Base-by-base conservation (phyloP, 2,113 vertebrate genomes). In the Gavia stellata region DNA sequence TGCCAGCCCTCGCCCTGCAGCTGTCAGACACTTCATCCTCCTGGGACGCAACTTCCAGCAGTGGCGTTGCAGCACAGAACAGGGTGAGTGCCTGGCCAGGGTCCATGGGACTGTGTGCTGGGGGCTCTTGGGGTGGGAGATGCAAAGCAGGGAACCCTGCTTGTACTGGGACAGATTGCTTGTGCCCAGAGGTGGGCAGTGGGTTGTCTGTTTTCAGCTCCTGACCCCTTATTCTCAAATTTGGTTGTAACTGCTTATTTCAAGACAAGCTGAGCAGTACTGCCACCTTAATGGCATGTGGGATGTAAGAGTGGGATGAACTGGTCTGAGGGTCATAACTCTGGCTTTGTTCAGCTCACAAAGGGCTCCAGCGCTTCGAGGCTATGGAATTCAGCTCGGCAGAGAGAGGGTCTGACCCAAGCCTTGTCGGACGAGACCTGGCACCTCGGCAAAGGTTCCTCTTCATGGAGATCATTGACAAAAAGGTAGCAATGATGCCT, bases 11-110 rank as follows among this genome's bases (percentile, higher is more conserved):
- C 98, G 96, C 36, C 98, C 99, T 11, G 98, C 97, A 6, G 83
- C 97, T 0, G 93, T 98, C 56, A 98, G 98, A 53, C 99, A 98
- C 92, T 99, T 99, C 89, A 98, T 99, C 71, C 97, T 99, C 73
- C 97, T 99, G 75, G 99, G 99, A n/a, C 99, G 99, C 65, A 99
- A 99, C 97, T 99, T 99, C 92, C 98, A 98, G 26, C 99, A 99
- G 96, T 99, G 99, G 99, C 98, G 98, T 72, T 99, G 97, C 94
- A 99, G 98, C 97, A 99, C 98, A 5, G 99, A 99, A 73, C 99
- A 98, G 97, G 99, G 99, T 99, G 97, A 97, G 93, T 96, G 44
- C 40, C 16, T 1, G 4, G 28, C 38, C 15, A 3, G 14, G 31
- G 9, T 52, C 47, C 24, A 7, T 2, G 12, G 65, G 19, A 16